Conservation (phyloP, 1,140 invertebrate species). For the Stenopsyche tienmushanensis region DNA sequence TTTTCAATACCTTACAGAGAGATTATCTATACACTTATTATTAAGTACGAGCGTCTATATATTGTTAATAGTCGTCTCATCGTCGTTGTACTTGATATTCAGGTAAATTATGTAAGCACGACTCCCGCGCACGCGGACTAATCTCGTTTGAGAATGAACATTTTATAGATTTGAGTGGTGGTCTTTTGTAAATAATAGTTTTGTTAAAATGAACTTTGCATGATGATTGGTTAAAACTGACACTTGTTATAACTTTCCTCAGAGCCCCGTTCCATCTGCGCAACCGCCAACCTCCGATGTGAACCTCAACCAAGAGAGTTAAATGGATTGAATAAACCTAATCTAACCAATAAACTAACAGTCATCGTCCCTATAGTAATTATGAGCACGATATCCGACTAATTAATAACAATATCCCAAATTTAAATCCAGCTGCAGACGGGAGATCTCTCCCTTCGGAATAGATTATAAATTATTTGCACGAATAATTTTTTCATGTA, state of each 20-base stretch:
- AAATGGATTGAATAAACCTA: slow-evolving; percentile 41
- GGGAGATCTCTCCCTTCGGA: too few relatives aligned
- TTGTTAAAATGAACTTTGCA: slow-evolving; percentile 23
- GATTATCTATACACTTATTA: slow-evolving; percentile 60
- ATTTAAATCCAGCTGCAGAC: not conserved
- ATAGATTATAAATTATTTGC: too few relatives aligned
- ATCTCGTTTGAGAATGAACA: not conserved
- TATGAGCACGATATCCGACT: slow-evolving; percentile 35
- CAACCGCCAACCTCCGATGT: slow-evolving; percentile 66
- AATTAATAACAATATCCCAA: slow-evolving; percentile 11
- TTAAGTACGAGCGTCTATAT: slow-evolving; percentile 42
- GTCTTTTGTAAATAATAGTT: slow-evolving; percentile 9
- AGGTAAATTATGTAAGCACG: slow-evolving; percentile 45
- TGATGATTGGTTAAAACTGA: slow-evolving; percentile 23
- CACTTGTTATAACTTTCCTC: slow-evolving; percentile 42
- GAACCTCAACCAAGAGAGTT: slow-evolving; percentile 66
- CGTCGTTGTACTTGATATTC: slow-evolving; percentile 35
- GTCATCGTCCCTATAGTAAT: slow-evolving; percentile 29
- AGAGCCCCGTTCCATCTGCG: slow-evolving; percentile 66
- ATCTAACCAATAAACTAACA: slow-evolving; percentile 38
- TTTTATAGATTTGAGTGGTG: not conserved
- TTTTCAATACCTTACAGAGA: slow-evolving; percentile 49
- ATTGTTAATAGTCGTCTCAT: not conserved
- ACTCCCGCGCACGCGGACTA: not conserved
- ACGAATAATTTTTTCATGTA: slow-evolving; percentile 6